Evolutionary conservation across 2,113 vertebrate species (phyloP).

Genomic region (Limanda limanda): DNA sequence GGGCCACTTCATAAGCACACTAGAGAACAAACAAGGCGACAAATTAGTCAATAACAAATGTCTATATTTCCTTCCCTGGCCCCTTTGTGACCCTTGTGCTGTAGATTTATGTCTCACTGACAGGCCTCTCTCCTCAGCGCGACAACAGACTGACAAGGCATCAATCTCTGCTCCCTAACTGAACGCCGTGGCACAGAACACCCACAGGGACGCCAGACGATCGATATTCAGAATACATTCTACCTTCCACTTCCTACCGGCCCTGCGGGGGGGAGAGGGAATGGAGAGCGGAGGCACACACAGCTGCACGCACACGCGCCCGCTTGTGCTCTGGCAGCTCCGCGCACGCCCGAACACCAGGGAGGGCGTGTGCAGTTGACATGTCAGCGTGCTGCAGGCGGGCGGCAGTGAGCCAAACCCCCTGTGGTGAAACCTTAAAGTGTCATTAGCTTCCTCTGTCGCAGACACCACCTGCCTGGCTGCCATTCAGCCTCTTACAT

Average conservation of each 20-base stretch:
- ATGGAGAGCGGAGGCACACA: conserved; percentile 3
- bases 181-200: conserved; percentile 35
- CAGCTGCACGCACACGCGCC: not conserved
- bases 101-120: conserved; percentile 58
- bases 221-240: conserved; percentile 72
- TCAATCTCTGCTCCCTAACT: conserved; percentile 59
- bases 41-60: conserved; percentile 37
- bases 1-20: conserved; percentile 36
- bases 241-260: conserved; percentile 51
- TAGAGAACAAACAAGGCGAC: conserved; percentile 31
- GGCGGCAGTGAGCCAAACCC: conserved; percentile 45
- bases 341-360: not conserved
- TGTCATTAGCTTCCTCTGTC: conserved; percentile 65
- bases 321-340: too few species aligned
- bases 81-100: conserved; percentile 41
- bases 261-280: conserved; percentile 30
- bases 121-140: conserved; percentile 42
- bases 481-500: conserved; percentile 50
- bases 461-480: conserved; percentile 63
- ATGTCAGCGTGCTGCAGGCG: conserved; percentile 55
- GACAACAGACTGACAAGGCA: conserved; percentile 65
- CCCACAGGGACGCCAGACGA: conserved; percentile 62
- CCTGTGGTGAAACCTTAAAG: conserved; percentile 69
- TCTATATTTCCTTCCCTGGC: conserved; percentile 29
- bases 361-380: conserved; percentile 54